These are phyloP conservation scores for Perdita meconis DNA, from an alignment of 2,888 invertebrate genomes.

Conservation along the genomic window DNA sequence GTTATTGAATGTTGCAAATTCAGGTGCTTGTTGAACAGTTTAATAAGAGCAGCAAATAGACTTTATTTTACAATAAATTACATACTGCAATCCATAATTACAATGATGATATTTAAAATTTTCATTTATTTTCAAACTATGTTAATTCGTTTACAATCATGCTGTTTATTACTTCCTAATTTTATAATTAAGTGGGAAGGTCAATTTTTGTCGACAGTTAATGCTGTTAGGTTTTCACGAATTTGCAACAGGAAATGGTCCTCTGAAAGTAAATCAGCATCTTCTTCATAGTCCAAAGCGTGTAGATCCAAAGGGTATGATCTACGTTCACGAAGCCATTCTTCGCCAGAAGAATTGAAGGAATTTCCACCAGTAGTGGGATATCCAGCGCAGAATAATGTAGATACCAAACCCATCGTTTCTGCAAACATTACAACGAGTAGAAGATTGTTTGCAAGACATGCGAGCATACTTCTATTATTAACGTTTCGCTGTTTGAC, in stretches of 20 bases:
- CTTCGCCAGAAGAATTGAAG: constrained; percentile 6
- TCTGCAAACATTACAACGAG: constrained; percentile 73
- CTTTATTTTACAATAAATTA: constrained; percentile 2
- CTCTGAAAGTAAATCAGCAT: neutral
- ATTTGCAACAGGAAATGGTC: neutral
- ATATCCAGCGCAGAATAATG: constrained; percentile 47
- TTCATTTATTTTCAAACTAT: neutral
- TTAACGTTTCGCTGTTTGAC: constrained; percentile 36
- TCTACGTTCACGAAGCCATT: neutral
- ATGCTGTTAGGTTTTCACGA: neutral
- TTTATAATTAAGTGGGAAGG: no score
- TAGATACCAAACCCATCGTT: constrained; percentile 61
- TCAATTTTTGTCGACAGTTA: neutral
- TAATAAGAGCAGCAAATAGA: neutral
- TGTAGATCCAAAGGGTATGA: no score
- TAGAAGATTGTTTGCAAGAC: constrained; percentile 72
- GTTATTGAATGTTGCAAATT: no score
- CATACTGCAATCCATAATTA: constrained; percentile 1
- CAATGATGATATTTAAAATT: neutral
- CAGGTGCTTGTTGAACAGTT: no score
- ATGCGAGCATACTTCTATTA: constrained; percentile 54
- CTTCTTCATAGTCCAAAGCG: neutral
- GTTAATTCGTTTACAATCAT: no score
- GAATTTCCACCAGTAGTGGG: constrained; percentile 15
- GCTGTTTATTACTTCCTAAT: no score